phyloP scores from a whole-genome alignment of 2,888 invertebrate genomes.

The Hoplodrina blanda region DNA sequence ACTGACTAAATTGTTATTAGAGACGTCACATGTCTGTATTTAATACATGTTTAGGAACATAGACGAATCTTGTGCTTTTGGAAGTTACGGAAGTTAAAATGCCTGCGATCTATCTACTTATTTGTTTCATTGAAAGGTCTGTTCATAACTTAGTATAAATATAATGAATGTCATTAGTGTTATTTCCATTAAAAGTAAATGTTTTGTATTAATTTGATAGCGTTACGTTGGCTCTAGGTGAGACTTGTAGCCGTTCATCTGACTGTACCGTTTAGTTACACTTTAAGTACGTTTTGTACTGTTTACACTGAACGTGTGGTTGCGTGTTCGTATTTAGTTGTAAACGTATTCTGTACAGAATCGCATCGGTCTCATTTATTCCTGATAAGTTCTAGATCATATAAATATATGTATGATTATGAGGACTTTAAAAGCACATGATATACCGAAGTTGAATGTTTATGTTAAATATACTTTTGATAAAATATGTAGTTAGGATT shows the following conservation, averaged over 20 bases:
- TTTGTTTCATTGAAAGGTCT: constrained; percentile 75
- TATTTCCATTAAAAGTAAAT: constrained; percentile 82
- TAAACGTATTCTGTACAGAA: constrained; percentile 67
- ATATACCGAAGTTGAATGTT: constrained; percentile 66
- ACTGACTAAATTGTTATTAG: constrained; percentile 18
- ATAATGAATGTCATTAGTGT: constrained; percentile 85
- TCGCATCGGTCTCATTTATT: constrained; percentile 78
- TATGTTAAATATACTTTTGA: constrained; percentile 69
- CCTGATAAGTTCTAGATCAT: constrained; percentile 89
- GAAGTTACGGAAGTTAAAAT: constrained; percentile 16
- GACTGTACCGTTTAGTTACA: constrained; percentile 66
- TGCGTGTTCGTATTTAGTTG: constrained; percentile 60
- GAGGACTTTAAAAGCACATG: constrained; percentile 69
- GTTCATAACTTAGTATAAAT: constrained; percentile 83
- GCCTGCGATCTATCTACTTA: constrained; percentile 65
- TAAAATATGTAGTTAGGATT: constrained; percentile 69
- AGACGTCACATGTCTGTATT: constrained; percentile 21
- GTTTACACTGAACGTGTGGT: constrained; percentile 66
- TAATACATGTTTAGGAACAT: constrained; percentile 39
- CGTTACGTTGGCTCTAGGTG: constrained; percentile 78
- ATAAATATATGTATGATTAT: constrained; percentile 86
- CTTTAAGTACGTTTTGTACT: constrained; percentile 70
- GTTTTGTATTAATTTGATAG: constrained; percentile 80
- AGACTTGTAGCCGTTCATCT: constrained; percentile 71
- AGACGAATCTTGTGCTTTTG: constrained; percentile 21